Evolutionary conservation across 1,140 invertebrate genomes (phyloP).

Genomic region (Megalopta genalis): DNA sequence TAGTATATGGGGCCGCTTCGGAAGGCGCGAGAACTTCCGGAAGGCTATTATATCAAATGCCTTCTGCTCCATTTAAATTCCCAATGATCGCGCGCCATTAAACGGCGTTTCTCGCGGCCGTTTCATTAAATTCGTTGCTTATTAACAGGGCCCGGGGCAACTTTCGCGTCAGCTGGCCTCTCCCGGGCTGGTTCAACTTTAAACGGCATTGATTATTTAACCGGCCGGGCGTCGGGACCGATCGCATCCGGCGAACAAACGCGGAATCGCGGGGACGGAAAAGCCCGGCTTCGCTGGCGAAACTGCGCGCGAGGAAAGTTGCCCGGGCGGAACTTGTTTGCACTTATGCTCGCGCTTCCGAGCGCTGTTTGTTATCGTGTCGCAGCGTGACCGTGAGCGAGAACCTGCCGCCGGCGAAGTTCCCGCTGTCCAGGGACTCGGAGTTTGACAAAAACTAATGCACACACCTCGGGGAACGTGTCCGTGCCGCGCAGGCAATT

Average conservation of each 20-base stretch:
- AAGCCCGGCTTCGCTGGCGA: neutral
- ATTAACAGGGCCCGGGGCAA: neutral
- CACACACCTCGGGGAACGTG: too few species aligned
- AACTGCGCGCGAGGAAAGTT: neutral
- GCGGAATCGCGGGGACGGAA: neutral
- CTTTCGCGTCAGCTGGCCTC: conserved; percentile 2
- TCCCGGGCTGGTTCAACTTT: neutral
- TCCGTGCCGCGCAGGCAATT: too few species aligned
- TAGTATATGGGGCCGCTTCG: neutral
- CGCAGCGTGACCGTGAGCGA: neutral
- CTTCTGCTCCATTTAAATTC: neutral
- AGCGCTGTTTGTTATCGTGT: neutral
- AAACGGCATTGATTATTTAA: conserved; percentile 12
- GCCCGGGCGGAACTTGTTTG: neutral
- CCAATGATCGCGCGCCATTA: neutral
- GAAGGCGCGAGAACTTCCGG: neutral
- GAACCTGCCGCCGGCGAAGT: neutral
- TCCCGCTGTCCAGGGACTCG: neutral
- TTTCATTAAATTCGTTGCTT: neutral
- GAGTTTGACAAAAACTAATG: neutral
- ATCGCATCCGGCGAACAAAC: neutral
- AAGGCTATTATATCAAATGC: neutral
- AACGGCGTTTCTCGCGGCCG: neutral
- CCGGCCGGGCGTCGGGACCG: neutral
- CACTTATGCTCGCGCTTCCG: neutral